Evolutionary conservation across 1,140 invertebrate genomes (phyloP), one percentile per base, ranked within the genome.

Genomic region (Cecropterus lyciades): DNA sequence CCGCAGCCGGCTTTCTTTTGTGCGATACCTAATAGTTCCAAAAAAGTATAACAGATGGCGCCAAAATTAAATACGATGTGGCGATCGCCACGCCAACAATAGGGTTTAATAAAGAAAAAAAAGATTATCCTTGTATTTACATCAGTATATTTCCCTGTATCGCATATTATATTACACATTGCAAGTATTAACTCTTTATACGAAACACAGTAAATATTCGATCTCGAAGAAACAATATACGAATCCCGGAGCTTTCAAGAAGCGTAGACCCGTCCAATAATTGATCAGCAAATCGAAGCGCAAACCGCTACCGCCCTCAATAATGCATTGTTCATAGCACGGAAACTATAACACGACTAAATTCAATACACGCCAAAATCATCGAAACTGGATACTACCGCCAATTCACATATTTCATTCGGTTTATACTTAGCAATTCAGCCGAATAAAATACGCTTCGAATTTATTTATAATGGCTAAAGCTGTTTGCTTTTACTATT

Each of bases 231-330:
- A 43, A 57, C 42, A 15, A 11, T 43, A 27, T 11, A 16, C 24
- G 15, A 59, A 46, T 33, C 56, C 43, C 15, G 14, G 24, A 6
- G 24, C 14, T 30, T 46, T 24, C 13, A 14, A 27, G 10, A 10
- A 57, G 15, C 42, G 20, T 15, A 52, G 11, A 52, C 49, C 49
- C 27, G 27, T 45, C 55, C 14, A 48, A 65, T 65, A 65, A 65
- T 65, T 65, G 63, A 65, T 55, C 42, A 46, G 42, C 45, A 63
- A 40, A 63, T 48, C 42, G 43, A 45, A 46, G 24, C 52, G 42
- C 42, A 27, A 53, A 53, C 42, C 42, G 42, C 30, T 56, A 65
- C 33, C 27, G 52, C 51, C 51, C 27, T 55, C 51, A 65, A 65
- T 65, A 65, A 55, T 55, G 42, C 42, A 55, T 52, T 55, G 63